Evolutionary conservation across 2,888 invertebrate genomes (phyloP), one percentile per base, ranked within the genome.

Genomic region (Epirrita christyi): DNA sequence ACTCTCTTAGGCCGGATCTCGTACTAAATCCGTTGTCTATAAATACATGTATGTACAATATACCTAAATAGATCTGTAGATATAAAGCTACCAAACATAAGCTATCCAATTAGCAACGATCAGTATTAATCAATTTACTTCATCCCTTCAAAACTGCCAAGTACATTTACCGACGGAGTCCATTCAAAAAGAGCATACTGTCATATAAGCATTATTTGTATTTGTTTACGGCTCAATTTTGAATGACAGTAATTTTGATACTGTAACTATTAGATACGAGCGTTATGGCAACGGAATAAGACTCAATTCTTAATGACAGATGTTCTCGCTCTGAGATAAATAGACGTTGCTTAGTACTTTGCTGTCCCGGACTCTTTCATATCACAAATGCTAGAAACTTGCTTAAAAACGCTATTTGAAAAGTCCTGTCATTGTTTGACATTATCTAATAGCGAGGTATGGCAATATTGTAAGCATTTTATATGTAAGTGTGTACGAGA

Each of bases 41-140:
- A 4, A n/a, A n/a, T 21, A 4, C 4, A 21, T 21, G 2, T 21
- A 21, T 21, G 21, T 21, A 21, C 2, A 21, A 21, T 21, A 4
- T 21, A 21, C 21, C 21, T 21, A 21, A 21, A 37, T 6, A 37
- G 11, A 37, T 10, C 36, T 13, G 21, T 43, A 44, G 21, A 38
- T 47, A 52, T 38, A 58, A 6, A 43, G 47, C 14, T 29, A 37
- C 15, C 8, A 13, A 45, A 48, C 73, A 66, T 71, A 71, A 74
- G 76, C 75, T 79, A 75, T 77, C 75, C 50, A 75, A 85, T 87
- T 85, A 86, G 86, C 87, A 83, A 72, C 68, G 79, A 87, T 79
- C 89, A 90, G 90, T 90, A 90, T 90, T 89, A 88, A 74, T 75
- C 74, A 76, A 74, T 72, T 61, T 69, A 67, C 65, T 85, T 73